Percentiles rank a stretch among this genome's conserved stretches.
phyloP scores from a whole-genome alignment of 1,140 invertebrate genomes.

The Tyrophagus putrescentiae region DNA sequence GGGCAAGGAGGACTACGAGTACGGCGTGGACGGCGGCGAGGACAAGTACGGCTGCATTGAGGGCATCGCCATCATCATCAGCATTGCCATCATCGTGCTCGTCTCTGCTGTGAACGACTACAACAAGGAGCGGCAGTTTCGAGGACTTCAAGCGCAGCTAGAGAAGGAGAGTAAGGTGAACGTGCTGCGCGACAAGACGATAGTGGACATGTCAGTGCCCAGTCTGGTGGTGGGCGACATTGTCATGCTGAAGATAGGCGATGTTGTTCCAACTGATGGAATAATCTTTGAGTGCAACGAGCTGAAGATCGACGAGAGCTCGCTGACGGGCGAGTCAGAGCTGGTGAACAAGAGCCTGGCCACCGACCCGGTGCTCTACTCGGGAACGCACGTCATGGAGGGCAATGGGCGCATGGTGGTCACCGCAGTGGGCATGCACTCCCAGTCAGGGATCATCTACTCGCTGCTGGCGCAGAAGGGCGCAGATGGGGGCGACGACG shows the following conservation, averaged over 20 bases:
- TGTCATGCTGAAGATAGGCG: slow-evolving; percentile 72
- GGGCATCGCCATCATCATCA: slow-evolving; percentile 89
- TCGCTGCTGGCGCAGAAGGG: slow-evolving; percentile 63
- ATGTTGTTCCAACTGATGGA: slow-evolving; percentile 90
- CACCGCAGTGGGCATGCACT: slow-evolving; percentile 94
- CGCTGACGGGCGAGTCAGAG: slow-evolving; percentile 94
- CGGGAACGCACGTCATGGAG: slow-evolving; percentile 99
- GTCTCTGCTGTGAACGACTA: slow-evolving; percentile 99
- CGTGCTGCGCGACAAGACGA: slow-evolving; percentile 77
- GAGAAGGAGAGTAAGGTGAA: slow-evolving; percentile 97
- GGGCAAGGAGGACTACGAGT: too few relatives aligned
- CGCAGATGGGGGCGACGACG: neutral
- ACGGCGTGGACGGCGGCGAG: slow-evolving; percentile 52
- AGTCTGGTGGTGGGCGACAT: slow-evolving; percentile 98
- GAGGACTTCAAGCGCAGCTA: slow-evolving; percentile 82
- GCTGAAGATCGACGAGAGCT: slow-evolving; percentile 93
- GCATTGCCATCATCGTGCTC: slow-evolving; percentile 91
- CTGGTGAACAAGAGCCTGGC: slow-evolving; percentile 89
- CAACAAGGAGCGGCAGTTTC: slow-evolving; percentile 94
- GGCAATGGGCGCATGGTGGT: slow-evolving; percentile 98
- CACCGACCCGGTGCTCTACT: slow-evolving; percentile 74
- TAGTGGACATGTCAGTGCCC: slow-evolving; percentile 83
- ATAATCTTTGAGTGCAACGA: slow-evolving; percentile 95
- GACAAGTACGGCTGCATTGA: slow-evolving; percentile 92
- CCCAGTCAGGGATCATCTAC: slow-evolving; percentile 98